A percentile compares a stretch with the other conserved stretches of the same genome.
phyloP scores from a whole-genome alignment of 2,888 invertebrate species.

The Lasioglossum zephyrum region DNA sequence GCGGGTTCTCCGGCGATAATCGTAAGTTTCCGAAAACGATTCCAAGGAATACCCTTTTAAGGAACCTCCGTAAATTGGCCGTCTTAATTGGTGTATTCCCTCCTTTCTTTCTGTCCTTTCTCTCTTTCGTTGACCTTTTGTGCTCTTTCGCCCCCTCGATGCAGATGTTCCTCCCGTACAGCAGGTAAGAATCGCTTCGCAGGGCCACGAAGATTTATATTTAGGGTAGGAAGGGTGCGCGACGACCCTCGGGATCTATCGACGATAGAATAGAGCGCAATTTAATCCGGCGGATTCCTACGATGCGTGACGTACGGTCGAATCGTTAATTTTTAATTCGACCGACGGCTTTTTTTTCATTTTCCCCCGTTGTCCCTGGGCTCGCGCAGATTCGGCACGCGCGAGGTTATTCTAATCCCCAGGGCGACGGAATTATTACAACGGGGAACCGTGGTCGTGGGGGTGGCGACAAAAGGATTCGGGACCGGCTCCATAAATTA shows the following conservation, averaged over 20 bases:
- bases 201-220: constrained; percentile 32
- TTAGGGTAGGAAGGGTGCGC: neutral
- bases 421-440: constrained; percentile 46
- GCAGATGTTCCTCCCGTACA: constrained; percentile 40
- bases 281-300: constrained; percentile 63
- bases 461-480: constrained; percentile 54
- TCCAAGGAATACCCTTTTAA: constrained; percentile 43
- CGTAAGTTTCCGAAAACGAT: constrained; percentile 41
- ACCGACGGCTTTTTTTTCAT: constrained; percentile 39
- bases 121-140: neutral
- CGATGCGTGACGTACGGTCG: constrained; percentile 64
- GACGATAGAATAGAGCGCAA: constrained; percentile 32
- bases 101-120: neutral
- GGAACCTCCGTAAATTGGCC: constrained; percentile 39
- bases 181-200: constrained; percentile 26
- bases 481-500: constrained; percentile 68
- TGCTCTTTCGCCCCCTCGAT: neutral
- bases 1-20: constrained; percentile 36
- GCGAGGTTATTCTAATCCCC: constrained; percentile 67
- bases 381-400: constrained; percentile 68
- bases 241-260: constrained; percentile 4
- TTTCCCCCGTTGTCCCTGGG: constrained; percentile 13
- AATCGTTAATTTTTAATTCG: constrained; percentile 72
- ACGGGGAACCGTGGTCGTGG: constrained; percentile 44
- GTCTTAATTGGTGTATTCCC: constrained; percentile 46